Conservation (phyloP, 2,797 vertebrate genomes). For the Eutrigla gurnardus region DNA sequence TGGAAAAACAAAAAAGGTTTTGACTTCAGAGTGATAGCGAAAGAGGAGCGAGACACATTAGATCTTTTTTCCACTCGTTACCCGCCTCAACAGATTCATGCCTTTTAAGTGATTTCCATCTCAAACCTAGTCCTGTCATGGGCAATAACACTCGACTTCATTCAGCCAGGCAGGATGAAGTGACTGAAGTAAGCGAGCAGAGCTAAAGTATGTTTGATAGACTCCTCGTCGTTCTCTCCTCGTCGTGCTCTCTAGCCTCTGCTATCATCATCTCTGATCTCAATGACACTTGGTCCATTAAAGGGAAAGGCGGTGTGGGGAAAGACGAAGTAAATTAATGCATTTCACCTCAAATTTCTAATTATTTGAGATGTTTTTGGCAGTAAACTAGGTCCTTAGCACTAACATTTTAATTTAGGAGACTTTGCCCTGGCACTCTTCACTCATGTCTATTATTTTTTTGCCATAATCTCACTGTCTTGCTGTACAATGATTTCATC, state of each 20-base stretch:
- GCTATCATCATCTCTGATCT: conserved; percentile 57
- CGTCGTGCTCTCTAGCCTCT: conserved; percentile 40
- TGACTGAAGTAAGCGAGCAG: conserved; percentile 50
- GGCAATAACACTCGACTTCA: conserved; percentile 68
- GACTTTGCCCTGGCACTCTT: conserved; percentile 2
- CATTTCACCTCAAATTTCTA: conserved; percentile 28
- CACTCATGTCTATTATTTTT: conserved; percentile 22
- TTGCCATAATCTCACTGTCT: background rate
- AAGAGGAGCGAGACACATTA: conserved; percentile 53
- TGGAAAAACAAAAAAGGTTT: conserved; percentile 47
- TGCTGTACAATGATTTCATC: background rate
- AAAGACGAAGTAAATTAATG: conserved; percentile 42
- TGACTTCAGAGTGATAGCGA: conserved; percentile 60
- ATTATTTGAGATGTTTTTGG: conserved; percentile 25
- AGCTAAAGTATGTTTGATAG: conserved; percentile 54
- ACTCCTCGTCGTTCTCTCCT: conserved; percentile 53
- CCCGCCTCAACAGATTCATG: conserved; percentile 62
- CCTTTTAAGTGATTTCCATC: conserved; percentile 76
- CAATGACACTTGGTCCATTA: conserved; percentile 65
- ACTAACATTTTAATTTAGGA: background rate
- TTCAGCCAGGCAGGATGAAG: conserved; percentile 61
- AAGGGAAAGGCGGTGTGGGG: conserved; percentile 26
- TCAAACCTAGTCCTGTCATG: conserved; percentile 71
- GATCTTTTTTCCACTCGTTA: conserved; percentile 59
- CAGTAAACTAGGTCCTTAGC: conserved; percentile 26